Evolutionary conservation across 64 coral and sea anemone genomes (phyloP), one percentile per base, ranked within the genome.

Genomic region (Montipora sp.): DNA sequence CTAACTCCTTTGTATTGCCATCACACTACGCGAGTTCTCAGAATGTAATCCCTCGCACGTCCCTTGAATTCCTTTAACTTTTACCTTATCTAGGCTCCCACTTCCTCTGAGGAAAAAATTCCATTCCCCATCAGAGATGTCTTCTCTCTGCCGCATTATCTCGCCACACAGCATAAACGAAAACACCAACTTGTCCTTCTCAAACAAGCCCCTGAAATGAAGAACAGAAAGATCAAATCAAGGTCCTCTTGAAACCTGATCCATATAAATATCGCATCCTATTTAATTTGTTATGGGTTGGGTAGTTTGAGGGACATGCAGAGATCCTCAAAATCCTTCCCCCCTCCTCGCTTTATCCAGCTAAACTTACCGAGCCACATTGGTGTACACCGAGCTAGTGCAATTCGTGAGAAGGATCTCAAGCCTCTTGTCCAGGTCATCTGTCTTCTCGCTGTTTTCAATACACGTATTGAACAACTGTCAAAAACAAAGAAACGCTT

Each of bases 131-230:
- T 96, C 89, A 24, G 88, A 93, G 13, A 99, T 96, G 22, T 96
- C 91, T 63, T 67, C 92, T 53, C 88, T 87, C 78, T 99, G 94
- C 77, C 94, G 95, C 89, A 99, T 81, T 45, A 99, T 99, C 71
- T 99, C 98, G 47, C 94, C 98, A 51, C 98, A 99, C 79, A 99
- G 74, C 98, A 99, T 99, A 48, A 96, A 99, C 43, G 98, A 99
- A 53, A 94, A 99, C 27, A 99, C 98, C 8, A 99, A 73, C 59
- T 99, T 99, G 89, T 99, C 91, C 51, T 93, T 91, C n/a, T 99
- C 98, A 81, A 99, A 99, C 80, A 99, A 61, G 8, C 98, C 98
- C 49, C 98, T 99, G 73, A 51, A 60, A 47, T 12, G 23, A 23
- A 91, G 2, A 87, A 47, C 43, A 19, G 0, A 59, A 36, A 68